phyloP scores from a whole-genome alignment of 2,888 invertebrate genomes.

The Cabera pusaria region DNA sequence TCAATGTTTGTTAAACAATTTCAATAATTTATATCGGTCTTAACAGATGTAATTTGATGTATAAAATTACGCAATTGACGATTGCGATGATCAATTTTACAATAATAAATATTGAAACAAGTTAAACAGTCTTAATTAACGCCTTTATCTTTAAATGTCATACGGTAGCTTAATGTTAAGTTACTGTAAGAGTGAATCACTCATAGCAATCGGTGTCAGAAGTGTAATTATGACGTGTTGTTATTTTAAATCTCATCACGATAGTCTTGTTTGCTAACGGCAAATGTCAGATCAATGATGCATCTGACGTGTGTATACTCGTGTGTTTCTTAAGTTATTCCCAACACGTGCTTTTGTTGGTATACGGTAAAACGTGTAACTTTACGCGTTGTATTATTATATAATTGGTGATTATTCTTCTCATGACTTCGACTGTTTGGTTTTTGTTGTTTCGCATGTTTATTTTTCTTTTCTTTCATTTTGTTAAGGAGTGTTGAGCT shows the following conservation, averaged over 20 bases:
- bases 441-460: conserved; percentile 1
- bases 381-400: conserved; percentile 17
- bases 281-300: conserved; percentile 6
- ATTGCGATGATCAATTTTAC: no score
- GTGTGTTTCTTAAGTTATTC: conserved; percentile 10
- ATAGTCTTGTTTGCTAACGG: not conserved
- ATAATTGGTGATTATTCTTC: no score
- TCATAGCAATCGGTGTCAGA: no score
- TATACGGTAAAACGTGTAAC: conserved; percentile 11
- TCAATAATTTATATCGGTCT: no score
- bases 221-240: no score
- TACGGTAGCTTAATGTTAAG: conserved; percentile 13
- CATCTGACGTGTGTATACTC: conserved; percentile 3
- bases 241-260: conserved; percentile 5
- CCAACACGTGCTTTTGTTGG: conserved; percentile 20
- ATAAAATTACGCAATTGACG: no score
- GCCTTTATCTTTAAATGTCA: conserved; percentile 5
- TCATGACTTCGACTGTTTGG: no score
- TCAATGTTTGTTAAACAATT: no score
- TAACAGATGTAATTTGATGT: no score
- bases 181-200: conserved; percentile 3
- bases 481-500: no score
- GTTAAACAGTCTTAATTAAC: conserved; percentile 2
- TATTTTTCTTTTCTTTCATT: no score
- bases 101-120: no score